Conservation (phyloP, 2,113 vertebrate species). For the Ictalurus punctatus region DNA sequence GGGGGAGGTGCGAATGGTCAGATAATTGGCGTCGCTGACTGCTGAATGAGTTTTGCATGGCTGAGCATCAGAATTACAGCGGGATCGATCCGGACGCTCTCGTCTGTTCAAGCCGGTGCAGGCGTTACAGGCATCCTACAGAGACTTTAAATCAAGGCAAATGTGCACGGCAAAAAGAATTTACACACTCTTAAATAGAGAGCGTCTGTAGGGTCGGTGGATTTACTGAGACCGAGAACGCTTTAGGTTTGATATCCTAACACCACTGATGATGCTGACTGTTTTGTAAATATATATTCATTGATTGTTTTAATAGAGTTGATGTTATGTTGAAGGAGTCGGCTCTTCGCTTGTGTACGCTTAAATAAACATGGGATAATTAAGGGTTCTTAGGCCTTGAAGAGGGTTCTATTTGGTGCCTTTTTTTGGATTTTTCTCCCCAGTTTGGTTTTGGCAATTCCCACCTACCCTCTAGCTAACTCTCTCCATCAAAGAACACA, state of each 20-base stretch:
- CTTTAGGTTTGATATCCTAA: not conserved
- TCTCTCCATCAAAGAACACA: too few species aligned
- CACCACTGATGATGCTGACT: not conserved
- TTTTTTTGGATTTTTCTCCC: too few species aligned
- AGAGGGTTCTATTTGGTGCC: too few species aligned
- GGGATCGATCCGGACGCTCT: not conserved
- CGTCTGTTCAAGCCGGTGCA: not conserved
- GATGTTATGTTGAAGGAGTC: too few species aligned
- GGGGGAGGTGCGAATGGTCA: conserved; percentile 35
- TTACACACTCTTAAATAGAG: not conserved
- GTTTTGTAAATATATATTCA: too few species aligned
- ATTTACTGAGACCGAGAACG: not conserved
- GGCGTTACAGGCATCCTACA: not conserved
- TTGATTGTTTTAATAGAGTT: too few species aligned
- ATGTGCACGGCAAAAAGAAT: not conserved
- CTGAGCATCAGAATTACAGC: conserved; percentile 39
- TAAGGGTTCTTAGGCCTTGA: too few species aligned
- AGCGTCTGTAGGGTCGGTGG: not conserved
- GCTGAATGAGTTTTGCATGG: conserved; percentile 42
- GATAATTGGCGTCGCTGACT: conserved; percentile 31
- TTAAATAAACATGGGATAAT: too few species aligned
- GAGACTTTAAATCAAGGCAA: conserved; percentile 6
- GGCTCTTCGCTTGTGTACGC: too few species aligned
- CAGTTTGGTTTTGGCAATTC: too few species aligned
- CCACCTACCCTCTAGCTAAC: too few species aligned